A percentile compares a stretch with the other conserved stretches of the same genome.
These are phyloP conservation scores for Chaenogobius annularis DNA, from an alignment of 2,113 vertebrate species.

Conservation along the genomic window DNA sequence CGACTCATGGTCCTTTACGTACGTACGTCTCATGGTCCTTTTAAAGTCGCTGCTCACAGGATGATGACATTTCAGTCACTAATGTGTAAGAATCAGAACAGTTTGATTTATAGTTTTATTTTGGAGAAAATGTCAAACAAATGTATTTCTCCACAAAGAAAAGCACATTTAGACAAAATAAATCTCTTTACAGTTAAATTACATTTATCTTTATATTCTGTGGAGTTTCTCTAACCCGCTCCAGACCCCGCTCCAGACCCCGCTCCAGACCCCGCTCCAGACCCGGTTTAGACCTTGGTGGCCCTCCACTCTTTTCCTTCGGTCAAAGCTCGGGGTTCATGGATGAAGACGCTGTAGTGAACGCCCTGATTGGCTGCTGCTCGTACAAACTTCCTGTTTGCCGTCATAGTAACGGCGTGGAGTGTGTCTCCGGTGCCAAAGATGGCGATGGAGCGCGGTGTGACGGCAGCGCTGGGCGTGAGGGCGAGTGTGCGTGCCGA, in stretches of 20 bases:
- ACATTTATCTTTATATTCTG: not conserved
- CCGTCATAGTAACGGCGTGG: slow-evolving; percentile 92
- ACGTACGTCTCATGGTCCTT: no score
- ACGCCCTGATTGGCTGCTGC: slow-evolving; percentile 94
- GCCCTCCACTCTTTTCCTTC: slow-evolving; percentile 93
- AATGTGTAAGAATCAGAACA: no score
- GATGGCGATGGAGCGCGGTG: slow-evolving; percentile 87
- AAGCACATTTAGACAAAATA: not conserved
- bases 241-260: no score
- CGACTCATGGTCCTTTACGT: no score
- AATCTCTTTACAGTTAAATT: not conserved
- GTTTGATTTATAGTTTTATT: not conserved
- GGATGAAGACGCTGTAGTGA: slow-evolving; percentile 93
- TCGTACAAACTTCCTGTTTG: slow-evolving; percentile 93
- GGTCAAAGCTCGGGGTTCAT: slow-evolving; percentile 91
- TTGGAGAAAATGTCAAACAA: not conserved
- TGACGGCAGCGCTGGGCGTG: slow-evolving; percentile 88
- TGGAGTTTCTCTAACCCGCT: no score
- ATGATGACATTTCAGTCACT: no score
- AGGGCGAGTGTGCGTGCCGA: slow-evolving; percentile 86
- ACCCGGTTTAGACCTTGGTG: slow-evolving; percentile 50
- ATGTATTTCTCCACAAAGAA: not conserved
- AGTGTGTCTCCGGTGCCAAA: slow-evolving; percentile 93
- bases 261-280: no score
- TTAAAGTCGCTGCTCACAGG: no score